Evolutionary conservation across 1,140 invertebrate species (phyloP), one percentile per base, ranked within the genome.

Genomic region (Onthophagus taurus): DNA sequence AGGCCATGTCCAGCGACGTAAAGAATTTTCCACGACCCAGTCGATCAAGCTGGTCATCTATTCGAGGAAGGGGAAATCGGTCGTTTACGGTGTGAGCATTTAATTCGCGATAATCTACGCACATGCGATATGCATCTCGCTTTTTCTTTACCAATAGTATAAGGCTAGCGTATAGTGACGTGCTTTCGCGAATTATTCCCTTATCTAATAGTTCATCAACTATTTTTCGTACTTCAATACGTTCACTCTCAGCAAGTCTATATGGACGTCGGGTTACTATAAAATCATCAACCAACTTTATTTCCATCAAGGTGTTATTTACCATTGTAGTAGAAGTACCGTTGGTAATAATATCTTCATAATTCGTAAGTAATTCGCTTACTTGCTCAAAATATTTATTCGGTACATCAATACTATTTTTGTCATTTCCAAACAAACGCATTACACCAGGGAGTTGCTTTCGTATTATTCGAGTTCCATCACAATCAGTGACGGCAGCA

Each of bases 41-140:
- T 16, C 35, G 44, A 16, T 61, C 57, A 17, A 75, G 49, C 18
- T 54, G 58, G 14, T 65, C 60, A 23, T 63, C 63, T 16, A 72
- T 68, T 11, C 57, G 45, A 6, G 70, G 69, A 8, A 74, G 37
- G 2, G 70, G 69, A 53, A 57, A 70, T 19, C 46, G 34, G 46
- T 71, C 66, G 9, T 42, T 42, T 9, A 42, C 17, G 6, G 39
- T 42, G 29, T 30, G 29, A 16, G 13, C 14, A 31, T 42, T 42
- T 14, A 42, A 31, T 14, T 24, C 39, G 8, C 39, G 9, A 18
- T 42, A 42, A 31, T 42, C 29, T 11, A 42, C 36, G 12, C 36
- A 38, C 9, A 33, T 33, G 5, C 31, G 6, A 14, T 6, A 9
- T 12, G 9, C 5, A 33, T 13, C 31, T 6, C 14, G 7, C 14